A percentile compares a stretch with the other conserved stretches of the same genome.
phyloP scores from a whole-genome alignment of 2,888 invertebrate species.

The Chaitophorus viminalis region DNA sequence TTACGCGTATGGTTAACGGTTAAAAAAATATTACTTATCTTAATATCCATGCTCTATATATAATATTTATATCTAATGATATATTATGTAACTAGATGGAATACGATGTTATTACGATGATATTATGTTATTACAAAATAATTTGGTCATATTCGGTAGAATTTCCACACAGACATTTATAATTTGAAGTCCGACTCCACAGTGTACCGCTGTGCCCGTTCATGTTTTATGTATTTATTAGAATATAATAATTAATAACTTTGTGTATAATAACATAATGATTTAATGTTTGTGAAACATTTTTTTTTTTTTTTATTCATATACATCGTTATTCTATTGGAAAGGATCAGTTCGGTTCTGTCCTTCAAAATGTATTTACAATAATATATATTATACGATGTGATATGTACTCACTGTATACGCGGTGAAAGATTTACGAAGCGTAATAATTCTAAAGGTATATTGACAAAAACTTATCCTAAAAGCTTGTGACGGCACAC shows the following conservation, averaged over 20 bases:
- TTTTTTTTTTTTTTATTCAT: background rate
- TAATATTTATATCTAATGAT: background rate
- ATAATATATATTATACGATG: conserved; percentile 19
- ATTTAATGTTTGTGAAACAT: background rate
- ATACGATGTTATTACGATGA: background rate
- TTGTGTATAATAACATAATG: background rate
- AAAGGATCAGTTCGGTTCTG: background rate
- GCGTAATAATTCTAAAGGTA: conserved; percentile 60
- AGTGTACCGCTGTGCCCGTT: background rate
- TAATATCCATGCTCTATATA: background rate
- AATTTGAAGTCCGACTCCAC: background rate
- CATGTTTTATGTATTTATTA: background rate
- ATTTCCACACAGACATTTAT: background rate
- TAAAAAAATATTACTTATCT: background rate
- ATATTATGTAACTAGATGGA: background rate
- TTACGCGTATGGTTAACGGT: background rate
- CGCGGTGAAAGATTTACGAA: conserved; percentile 48
- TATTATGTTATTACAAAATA: background rate
- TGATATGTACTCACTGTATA: conserved; percentile 34
- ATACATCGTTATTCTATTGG: background rate
- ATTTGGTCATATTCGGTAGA: background rate
- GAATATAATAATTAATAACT: background rate
- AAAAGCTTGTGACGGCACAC: conserved; percentile 1
- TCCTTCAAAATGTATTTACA: background rate
- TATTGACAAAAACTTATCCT: conserved; percentile 26